phyloP scores from a whole-genome alignment of 2,888 invertebrate species.

The Mythimna ferrago region DNA sequence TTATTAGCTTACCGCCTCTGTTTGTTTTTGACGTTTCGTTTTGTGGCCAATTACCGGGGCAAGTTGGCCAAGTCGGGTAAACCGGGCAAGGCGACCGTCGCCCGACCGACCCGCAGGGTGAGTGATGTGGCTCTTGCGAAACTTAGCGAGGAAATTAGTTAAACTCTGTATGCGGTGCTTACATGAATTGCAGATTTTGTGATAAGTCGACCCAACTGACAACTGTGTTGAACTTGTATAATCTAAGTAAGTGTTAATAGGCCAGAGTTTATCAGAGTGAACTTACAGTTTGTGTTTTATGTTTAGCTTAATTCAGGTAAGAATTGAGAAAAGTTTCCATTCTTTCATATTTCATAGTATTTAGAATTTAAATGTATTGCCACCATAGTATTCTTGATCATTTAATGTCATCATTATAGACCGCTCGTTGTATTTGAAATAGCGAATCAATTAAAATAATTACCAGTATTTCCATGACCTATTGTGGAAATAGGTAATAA shows the following conservation, averaged over 20 bases:
- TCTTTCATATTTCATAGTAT: neutral
- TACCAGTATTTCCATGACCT: slow-evolving; percentile 50
- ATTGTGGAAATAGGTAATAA: slow-evolving; percentile 41
- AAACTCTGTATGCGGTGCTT: slow-evolving; percentile 42
- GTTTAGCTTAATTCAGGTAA: slow-evolving; percentile 20
- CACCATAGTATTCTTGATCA: slow-evolving; percentile 15
- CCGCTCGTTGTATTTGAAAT: slow-evolving; percentile 28
- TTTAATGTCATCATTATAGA: slow-evolving; percentile 29
- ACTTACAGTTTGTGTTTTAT: slow-evolving; percentile 7
- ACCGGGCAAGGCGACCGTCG: slow-evolving; percentile 15
- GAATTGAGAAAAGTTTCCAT: neutral
- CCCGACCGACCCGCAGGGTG: slow-evolving; percentile 22
- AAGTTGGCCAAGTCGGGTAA: slow-evolving; percentile 14
- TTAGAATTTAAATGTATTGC: neutral
- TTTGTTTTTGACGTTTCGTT: slow-evolving; percentile 71
- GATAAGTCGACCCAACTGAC: slow-evolving; percentile 53
- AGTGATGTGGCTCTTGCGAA: slow-evolving; percentile 46
- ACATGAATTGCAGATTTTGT: slow-evolving; percentile 57
- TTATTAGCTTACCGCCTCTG: slow-evolving; percentile 71
- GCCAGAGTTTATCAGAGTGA: neutral
- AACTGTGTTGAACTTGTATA: slow-evolving; percentile 47
- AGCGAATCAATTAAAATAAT: slow-evolving; percentile 53
- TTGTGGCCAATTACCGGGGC: slow-evolving; percentile 58
- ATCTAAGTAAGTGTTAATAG: slow-evolving; percentile 46
- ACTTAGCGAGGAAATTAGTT: slow-evolving; percentile 54